These are phyloP conservation scores for Mactromeris polynyma DNA, from an alignment of 2,888 invertebrate genomes.

Conservation along the genomic window DNA sequence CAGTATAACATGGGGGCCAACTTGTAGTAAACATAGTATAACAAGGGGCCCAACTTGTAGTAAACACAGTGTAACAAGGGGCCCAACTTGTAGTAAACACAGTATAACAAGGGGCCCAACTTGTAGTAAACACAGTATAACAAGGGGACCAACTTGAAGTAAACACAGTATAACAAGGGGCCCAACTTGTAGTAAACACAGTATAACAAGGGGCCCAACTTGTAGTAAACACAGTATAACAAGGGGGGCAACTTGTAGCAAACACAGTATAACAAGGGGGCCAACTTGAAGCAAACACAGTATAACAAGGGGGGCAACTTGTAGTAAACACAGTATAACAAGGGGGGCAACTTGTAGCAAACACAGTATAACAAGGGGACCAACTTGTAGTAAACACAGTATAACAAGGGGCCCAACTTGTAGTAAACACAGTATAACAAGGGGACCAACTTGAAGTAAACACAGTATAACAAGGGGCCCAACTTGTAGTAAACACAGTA, in stretches of 20 bases:
- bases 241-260: background rate
- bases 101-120: background rate
- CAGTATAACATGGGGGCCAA: background rate
- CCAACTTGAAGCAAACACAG: background rate
- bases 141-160: background rate
- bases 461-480: background rate
- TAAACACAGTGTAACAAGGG: background rate
- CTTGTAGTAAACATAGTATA: background rate
- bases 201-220: background rate
- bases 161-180: background rate
- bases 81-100: background rate
- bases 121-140: background rate
- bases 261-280: background rate
- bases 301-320: background rate
- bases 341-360: background rate
- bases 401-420: background rate
- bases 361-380: background rate
- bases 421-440: background rate
- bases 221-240: background rate
- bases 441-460: background rate
- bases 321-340: background rate
- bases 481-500: background rate
- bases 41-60: background rate
- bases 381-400: background rate
- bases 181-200: background rate